Evolutionary conservation across 2,888 invertebrate genomes (phyloP).

Genomic region (Drosophila flavopinicola): DNA sequence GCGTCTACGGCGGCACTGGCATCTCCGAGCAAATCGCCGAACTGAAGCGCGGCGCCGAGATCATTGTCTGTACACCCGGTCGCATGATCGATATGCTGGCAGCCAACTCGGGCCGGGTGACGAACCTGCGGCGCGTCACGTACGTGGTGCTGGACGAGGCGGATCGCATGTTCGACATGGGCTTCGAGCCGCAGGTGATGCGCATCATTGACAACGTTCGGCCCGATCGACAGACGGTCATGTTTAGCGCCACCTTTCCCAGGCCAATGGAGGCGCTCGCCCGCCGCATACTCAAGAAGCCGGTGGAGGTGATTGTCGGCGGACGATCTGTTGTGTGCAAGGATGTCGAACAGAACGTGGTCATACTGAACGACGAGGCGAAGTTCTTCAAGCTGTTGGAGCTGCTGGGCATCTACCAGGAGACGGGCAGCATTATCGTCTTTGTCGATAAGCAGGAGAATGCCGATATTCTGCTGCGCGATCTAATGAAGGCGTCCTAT

Average conservation of each 20-base stretch:
- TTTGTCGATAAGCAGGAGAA: constrained; percentile 99
- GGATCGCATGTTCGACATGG: constrained; percentile 99
- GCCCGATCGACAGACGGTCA: constrained; percentile 98
- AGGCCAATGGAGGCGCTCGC: constrained; percentile 99
- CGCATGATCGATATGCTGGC: constrained; percentile 99
- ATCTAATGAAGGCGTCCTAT: constrained; percentile 98
- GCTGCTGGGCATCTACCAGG: constrained; percentile 96
- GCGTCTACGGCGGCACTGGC: constrained; percentile 99
- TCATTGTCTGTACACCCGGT: constrained; percentile 99
- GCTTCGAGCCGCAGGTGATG: constrained; percentile 94
- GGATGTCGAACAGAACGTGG: constrained; percentile 98
- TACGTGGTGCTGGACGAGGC: constrained; percentile 99
- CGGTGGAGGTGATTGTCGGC: constrained; percentile 98
- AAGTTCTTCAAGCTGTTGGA: constrained; percentile 99
- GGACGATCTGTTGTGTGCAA: constrained; percentile 98
- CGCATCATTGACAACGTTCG: constrained; percentile 98
- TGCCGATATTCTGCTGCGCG: constrained; percentile 95
- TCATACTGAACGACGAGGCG: constrained; percentile 97
- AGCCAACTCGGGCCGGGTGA: constrained; percentile 98
- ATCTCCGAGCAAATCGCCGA: constrained; percentile 97
- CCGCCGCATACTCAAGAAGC: constrained; percentile 95
- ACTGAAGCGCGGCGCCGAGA: constrained; percentile 97
- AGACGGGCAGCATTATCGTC: constrained; percentile 96
- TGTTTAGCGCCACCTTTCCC: constrained; percentile 99
- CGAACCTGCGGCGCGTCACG: constrained; percentile 97